Evolutionary conservation across 1,140 invertebrate species (phyloP), one percentile per base, ranked within the genome.

Genomic region (Goniozus legneri): DNA sequence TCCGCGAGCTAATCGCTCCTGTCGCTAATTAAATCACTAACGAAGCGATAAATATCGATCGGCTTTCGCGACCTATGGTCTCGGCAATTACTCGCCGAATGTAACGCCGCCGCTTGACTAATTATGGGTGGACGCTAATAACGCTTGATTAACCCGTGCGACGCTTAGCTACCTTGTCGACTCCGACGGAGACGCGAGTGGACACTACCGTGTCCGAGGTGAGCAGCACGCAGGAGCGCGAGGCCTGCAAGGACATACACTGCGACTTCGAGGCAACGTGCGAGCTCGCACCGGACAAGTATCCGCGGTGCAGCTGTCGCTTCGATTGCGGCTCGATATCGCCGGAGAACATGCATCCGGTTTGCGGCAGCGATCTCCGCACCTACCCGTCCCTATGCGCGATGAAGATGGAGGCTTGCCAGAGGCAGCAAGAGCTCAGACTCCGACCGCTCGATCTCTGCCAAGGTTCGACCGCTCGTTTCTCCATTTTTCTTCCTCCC

Each of bases 391-490:
- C 87, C 49, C 79, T 89, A 45, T 95, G 92, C 67, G 84, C 86
- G 13, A 90, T 95, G 87, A 85, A 86, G 62, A 86, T 88, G 79
- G 85, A 91, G 58, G 87, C 88, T 4, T 96, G 92, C 71, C 83
- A 88, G 51, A 81, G 85, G 50, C 88, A 92, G 67, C 82, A 86
- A 44, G 88, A 92, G 60, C 80, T 95, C 16, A 78, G 88, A 52
- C 77, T 88, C 34, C 75, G 88, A 52, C 87, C 88, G 0, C 73
- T 91, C 54, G 86, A 89, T 61, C 79, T 91, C 34, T 92, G 89
- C 70, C 82, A 91, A 89, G 88, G 89, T 89, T 71, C 41, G 64
- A 22, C 36, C 10, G 4, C 7, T 38, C 19, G 21, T 6, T 27
- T 10, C 24, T 27, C 24, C n/a, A n/a, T n/a, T n/a, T n/a, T n/a